Evolutionary conservation across 2,113 vertebrate genomes (phyloP), one percentile per base, ranked within the genome.

Genomic region (Nicator chloris): DNA sequence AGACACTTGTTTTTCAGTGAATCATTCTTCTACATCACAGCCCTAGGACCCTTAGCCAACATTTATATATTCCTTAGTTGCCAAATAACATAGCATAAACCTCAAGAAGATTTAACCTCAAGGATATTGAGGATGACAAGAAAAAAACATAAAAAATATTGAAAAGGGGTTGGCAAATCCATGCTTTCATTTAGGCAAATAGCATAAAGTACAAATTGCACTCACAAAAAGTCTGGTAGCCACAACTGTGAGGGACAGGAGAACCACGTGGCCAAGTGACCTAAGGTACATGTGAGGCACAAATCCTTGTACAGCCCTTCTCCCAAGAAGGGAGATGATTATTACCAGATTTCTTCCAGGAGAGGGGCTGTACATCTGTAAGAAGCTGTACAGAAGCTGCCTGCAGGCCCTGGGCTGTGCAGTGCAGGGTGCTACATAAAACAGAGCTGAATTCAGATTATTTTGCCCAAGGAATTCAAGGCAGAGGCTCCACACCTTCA

Each of bases 251-350:
- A 59, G 16, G 44, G 11, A 35, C 17, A 68, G 53, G 39, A 59
- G 13, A 60, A 59, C 28, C 1, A 0, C 2, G 1, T 19, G 69
- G 15, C 30, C 56, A 31, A 24, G 30, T 10, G 53, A 61, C 3
- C 23, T 8, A 11, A 10, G 4, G 10, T 23, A 3, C 5, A 5
- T 14, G 7, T 23, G 39, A 72, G 28, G 4, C 35, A 39, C 30
- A 89, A 72, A 49, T 27, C 15, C 4, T 28, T 1, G 0, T 18
- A 7, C 4, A 77, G 3, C 2, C 2, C 10, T 77, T 53, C 76
- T 72, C n/a, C n/a, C n/a, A n/a, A n/a, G n/a, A n/a, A n/a, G n/a
- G n/a, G n/a, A n/a, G n/a, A n/a, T n/a, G n/a, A n/a, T n/a, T n/a
- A n/a, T n/a, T n/a, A n/a, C n/a, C n/a, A n/a, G n/a, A n/a, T n/a